phyloP scores from a whole-genome alignment of 2,113 vertebrate genomes.

The Xenotilapia longispinis region DNA sequence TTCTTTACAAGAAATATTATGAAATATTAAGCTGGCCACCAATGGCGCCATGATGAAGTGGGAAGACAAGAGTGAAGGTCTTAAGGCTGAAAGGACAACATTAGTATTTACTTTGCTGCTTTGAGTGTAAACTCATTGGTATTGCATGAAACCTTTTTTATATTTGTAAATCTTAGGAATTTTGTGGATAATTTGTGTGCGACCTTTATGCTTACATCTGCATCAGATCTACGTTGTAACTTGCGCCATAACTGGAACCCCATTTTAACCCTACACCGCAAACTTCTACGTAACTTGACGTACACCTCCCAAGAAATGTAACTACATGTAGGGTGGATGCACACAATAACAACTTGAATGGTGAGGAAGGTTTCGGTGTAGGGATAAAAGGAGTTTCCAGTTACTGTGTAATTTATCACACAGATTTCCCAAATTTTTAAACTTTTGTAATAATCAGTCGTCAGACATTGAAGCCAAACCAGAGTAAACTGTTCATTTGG shows the following conservation, averaged over 20 bases:
- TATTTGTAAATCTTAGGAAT: not conserved
- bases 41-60: not conserved
- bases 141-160: not conserved
- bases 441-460: not conserved
- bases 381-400: not conserved
- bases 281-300: rapidly evolving
- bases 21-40: not conserved
- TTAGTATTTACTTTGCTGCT: not conserved
- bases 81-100: not conserved
- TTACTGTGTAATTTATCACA: not conserved
- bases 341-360: not conserved
- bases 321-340: not conserved
- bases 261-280: not conserved
- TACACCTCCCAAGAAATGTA: not conserved
- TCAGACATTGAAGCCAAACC: not conserved
- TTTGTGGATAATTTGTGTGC: not conserved
- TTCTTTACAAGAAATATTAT: not conserved
- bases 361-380: not conserved
- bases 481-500: not conserved
- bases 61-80: not conserved
- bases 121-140: not conserved
- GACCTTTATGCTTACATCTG: not conserved
- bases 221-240: not conserved
- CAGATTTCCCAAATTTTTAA: not conserved
- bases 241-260: not conserved